phyloP scores from a whole-genome alignment of 1,140 invertebrate genomes.

The Drosophila gunungcola region DNA sequence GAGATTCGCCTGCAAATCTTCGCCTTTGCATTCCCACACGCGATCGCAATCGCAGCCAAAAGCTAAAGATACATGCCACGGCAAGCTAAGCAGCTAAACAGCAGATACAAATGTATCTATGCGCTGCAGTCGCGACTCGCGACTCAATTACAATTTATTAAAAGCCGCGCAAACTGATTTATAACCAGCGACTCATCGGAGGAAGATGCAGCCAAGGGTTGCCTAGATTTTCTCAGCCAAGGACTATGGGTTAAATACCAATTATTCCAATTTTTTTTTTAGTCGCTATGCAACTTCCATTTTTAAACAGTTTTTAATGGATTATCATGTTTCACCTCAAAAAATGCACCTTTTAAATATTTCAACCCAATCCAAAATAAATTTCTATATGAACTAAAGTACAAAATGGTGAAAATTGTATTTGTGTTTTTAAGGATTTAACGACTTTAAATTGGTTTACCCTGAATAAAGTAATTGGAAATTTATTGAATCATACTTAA shows the following conservation, averaged over 20 bases:
- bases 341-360: too few species aligned
- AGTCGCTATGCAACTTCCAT: too few species aligned
- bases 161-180: constrained; percentile 80
- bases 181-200: constrained; percentile 57
- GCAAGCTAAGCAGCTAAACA: constrained; percentile 36
- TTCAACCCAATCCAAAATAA: too few species aligned
- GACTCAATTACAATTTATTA: constrained; percentile 83
- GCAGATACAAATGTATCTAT: constrained; percentile 79
- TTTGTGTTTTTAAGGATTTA: too few species aligned
- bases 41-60: constrained; percentile 65
- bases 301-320: too few species aligned
- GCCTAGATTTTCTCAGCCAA: constrained; percentile 9
- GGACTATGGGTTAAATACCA: constrained; percentile 17
- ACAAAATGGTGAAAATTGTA: too few species aligned
- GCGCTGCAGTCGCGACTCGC: constrained; percentile 73
- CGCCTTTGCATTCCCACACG: constrained; percentile 77
- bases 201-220: constrained; percentile 33
- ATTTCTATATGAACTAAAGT: too few species aligned
- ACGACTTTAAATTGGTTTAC: too few species aligned
- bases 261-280: neutral
- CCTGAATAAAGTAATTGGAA: too few species aligned
- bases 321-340: too few species aligned
- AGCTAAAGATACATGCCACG: constrained; percentile 31
- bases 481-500: too few species aligned
- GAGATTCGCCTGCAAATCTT: constrained; percentile 27